Conservation (phyloP, 1,140 invertebrate genomes). For the Phenacoccus solenopsis region DNA sequence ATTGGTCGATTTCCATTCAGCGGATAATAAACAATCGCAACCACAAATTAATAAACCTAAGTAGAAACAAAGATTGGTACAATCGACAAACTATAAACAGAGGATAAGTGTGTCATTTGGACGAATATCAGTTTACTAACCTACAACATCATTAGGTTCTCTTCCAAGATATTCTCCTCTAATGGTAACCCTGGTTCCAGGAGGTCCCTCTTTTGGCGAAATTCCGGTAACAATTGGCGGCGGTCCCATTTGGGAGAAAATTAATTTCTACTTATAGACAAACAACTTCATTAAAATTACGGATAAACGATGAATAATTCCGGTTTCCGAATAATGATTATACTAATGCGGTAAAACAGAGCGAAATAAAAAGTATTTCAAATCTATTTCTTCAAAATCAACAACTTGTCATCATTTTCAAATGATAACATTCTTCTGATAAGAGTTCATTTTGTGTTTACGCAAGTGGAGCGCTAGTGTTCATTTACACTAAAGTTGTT, state of each 20-base stretch:
- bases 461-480: too few species aligned
- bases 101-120: neutral
- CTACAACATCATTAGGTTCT: conserved; percentile 70
- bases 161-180: conserved; percentile 89
- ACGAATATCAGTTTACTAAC: conserved; percentile 38
- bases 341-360: too few species aligned
- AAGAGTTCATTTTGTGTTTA: too few species aligned
- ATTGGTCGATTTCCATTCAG: conserved; percentile 94
- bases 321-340: too few species aligned
- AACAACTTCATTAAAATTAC: too few species aligned
- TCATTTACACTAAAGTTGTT: too few species aligned
- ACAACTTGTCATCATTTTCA: too few species aligned
- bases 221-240: conserved; percentile 88
- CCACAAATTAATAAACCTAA: conserved; percentile 90
- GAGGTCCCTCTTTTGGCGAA: conserved; percentile 94
- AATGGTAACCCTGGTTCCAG: conserved; percentile 89
- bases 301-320: too few species aligned
- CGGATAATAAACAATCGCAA: conserved; percentile 83
- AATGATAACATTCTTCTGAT: too few species aligned
- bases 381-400: too few species aligned
- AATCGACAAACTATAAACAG: conserved; percentile 6
- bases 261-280: too few species aligned
- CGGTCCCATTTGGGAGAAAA: conserved; percentile 43
- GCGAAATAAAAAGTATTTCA: too few species aligned
- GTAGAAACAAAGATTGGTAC: neutral